phyloP scores from a whole-genome alignment of 2,113 vertebrate species.

The Festucalex cinctus region DNA sequence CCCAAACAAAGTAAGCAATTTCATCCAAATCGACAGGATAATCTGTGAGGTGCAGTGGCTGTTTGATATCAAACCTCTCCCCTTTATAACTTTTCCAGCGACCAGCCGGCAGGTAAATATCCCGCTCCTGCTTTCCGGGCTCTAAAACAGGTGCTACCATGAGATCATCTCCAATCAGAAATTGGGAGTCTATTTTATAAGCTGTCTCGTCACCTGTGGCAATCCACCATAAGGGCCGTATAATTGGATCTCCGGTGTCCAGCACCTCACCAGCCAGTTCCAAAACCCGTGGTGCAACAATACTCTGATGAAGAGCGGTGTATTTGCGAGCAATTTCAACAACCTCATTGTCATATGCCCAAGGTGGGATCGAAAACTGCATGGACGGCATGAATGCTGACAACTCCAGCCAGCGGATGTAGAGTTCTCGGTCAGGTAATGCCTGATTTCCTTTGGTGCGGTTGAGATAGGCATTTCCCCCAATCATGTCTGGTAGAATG shows the following conservation, averaged over 20 bases:
- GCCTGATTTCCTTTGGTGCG: slow-evolving; percentile 65
- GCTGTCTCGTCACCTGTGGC: slow-evolving; percentile 83
- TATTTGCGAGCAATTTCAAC: slow-evolving; percentile 90
- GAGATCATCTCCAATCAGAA: slow-evolving; percentile 94
- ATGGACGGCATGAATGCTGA: slow-evolving; percentile 96
- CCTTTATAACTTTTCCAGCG: slow-evolving; percentile 96
- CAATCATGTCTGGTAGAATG: slow-evolving; percentile 87
- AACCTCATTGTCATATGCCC: slow-evolving; percentile 89
- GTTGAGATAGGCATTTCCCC: slow-evolving; percentile 77
- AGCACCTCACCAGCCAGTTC: slow-evolving; percentile 89
- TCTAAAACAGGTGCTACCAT: slow-evolving; percentile 95
- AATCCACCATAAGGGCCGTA: slow-evolving; percentile 97
- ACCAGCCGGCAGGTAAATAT: slow-evolving; percentile 89
- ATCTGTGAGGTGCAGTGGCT: slow-evolving; percentile 84
- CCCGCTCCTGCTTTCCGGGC: slow-evolving; percentile 88
- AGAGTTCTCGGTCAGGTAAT: slow-evolving; percentile 88
- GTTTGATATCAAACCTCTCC: slow-evolving; percentile 87
- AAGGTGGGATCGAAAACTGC: slow-evolving; percentile 95
- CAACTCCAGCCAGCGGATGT: slow-evolving; percentile 95
- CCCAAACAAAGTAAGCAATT: slow-evolving; percentile 89
- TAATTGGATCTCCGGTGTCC: slow-evolving; percentile 89
- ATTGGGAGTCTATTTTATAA: slow-evolving; percentile 92
- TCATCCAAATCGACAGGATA: slow-evolving; percentile 90
- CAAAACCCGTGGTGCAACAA: slow-evolving; percentile 88
- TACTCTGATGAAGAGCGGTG: slow-evolving; percentile 81